Evolutionary conservation across 2,888 invertebrate genomes (phyloP), one percentile per base, ranked within the genome.

Genomic region (Microctonus brassicae): DNA sequence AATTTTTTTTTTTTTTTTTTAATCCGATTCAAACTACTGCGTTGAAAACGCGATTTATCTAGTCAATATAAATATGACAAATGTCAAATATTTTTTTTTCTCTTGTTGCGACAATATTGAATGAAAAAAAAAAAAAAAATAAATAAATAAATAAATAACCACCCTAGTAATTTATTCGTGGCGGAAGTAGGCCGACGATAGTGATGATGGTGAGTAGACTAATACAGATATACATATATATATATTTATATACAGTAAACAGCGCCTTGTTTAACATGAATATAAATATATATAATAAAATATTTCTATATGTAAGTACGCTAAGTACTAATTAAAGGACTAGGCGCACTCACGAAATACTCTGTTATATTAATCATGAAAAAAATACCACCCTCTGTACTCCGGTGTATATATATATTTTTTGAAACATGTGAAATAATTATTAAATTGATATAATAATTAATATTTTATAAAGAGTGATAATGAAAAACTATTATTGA

Each of bases 291-390:
- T 11, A 22, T 70, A 42, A 42, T 42, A 2, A 22, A 42, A 22
- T 62, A 22, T 13, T 36, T 36, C 34, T 61, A 34, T 34, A 61
- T 26, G 52, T 77, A 77, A 76, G 77, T 81, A 81, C 82, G 81
- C 81, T n/a, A n/a, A n/a, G n/a, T 80, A 81, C 81, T 84, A 84
- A 84, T 84, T 84, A 84, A 84, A 78, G 78, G 78, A 76, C 77
- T 74, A 77, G 67, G 72, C 68, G 58, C 47, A 68, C 69, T 62
- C 62, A 62, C 39, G 62, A 24, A 62, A 62, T 17, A 47, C 42
- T 42, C 62, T 42, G 42, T 62, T 62, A n/a, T n/a, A 62, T 62
- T 47, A 62, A 62, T 62, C 62, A 36, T 62, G 42, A 62, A 36
- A 36, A 47, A 60, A 39, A 72, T 33, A 53, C 63, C 53, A 3